Conservation (phyloP, 1,140 invertebrate species). For the Eulimnadia texana region DNA sequence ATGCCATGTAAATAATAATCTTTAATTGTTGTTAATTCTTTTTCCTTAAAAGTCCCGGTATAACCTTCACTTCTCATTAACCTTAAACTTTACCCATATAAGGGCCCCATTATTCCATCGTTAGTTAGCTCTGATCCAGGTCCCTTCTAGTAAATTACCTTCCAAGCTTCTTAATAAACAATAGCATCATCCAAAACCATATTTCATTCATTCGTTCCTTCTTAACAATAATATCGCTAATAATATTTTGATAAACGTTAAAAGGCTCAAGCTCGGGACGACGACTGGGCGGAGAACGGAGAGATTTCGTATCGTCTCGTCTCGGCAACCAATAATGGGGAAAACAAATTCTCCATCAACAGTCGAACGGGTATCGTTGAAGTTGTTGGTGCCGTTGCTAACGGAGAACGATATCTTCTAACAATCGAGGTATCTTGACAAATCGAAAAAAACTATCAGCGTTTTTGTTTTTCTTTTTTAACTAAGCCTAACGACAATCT, state of each 20-base stretch:
- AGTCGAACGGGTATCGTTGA: conserved; percentile 56
- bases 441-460: conserved; percentile 4
- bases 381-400: conserved; percentile 48
- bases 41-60: too few species aligned
- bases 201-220: not conserved
- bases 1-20: not conserved
- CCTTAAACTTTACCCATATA: not conserved
- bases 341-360: conserved; percentile 69
- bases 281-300: conserved; percentile 69
- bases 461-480: not conserved
- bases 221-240: not conserved
- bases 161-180: too few species aligned
- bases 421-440: conserved; percentile 71
- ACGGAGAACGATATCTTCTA: conserved; percentile 75
- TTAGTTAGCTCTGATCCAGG: not conserved
- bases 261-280: conserved; percentile 61
- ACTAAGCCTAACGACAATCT: not conserved
- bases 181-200: too few species aligned
- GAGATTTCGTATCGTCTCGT: conserved; percentile 66
- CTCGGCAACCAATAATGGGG: conserved; percentile 77
- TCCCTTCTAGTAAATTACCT: too few species aligned
- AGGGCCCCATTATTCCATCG: not conserved
- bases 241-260: conserved; percentile 1
- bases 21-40: not conserved
- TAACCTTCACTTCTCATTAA: not conserved